Percentiles rank a stretch among this genome's conserved stretches.
These are phyloP conservation scores for Drepana arcuata DNA, from an alignment of 1,140 invertebrate genomes.

Conservation along the genomic window DNA sequence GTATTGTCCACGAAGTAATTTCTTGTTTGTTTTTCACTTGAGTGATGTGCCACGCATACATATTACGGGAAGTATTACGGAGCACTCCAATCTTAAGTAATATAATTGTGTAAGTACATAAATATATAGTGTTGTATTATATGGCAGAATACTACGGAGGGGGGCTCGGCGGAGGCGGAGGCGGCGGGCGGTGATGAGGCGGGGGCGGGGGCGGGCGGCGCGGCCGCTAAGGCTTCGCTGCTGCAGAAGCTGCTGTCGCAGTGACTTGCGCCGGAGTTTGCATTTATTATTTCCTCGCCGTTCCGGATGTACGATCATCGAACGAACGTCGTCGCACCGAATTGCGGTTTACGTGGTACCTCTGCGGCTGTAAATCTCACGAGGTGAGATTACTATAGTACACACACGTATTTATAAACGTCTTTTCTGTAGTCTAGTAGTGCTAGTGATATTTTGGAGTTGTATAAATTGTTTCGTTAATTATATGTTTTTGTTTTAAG, in stretches of 20 bases:
- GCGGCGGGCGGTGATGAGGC: constrained; percentile 58
- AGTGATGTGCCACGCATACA: too few species aligned
- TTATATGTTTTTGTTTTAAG: constrained; percentile 27
- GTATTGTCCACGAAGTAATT: too few species aligned
- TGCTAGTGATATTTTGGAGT: constrained; percentile 60
- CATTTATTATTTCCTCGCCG: constrained; percentile 39
- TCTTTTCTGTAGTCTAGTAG: constrained; percentile 49
- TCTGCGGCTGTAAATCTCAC: constrained; percentile 52
- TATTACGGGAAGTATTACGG: too few species aligned
- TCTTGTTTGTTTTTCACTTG: too few species aligned
- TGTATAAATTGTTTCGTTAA: constrained; percentile 38
- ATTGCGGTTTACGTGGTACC: constrained; percentile 51
- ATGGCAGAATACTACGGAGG: constrained; percentile 83
- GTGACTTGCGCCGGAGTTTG: constrained; percentile 56
- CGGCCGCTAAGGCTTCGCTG: constrained; percentile 80
- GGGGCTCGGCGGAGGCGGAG: constrained; percentile 58
- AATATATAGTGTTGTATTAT: constrained; percentile 16
- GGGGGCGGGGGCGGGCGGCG: constrained; percentile 16
- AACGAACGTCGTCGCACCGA: constrained; percentile 24
- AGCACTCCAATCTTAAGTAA: too few species aligned
- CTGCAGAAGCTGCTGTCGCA: constrained; percentile 85
- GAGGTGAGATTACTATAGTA: constrained; percentile 38
- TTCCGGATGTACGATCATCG: constrained; percentile 18
- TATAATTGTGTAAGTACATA: too few species aligned
- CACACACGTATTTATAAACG: constrained; percentile 54